A percentile compares a stretch with the other conserved stretches of the same genome.
These are phyloP conservation scores for Noctua comes DNA, from an alignment of 2,888 invertebrate genomes.

Conservation along the genomic window DNA sequence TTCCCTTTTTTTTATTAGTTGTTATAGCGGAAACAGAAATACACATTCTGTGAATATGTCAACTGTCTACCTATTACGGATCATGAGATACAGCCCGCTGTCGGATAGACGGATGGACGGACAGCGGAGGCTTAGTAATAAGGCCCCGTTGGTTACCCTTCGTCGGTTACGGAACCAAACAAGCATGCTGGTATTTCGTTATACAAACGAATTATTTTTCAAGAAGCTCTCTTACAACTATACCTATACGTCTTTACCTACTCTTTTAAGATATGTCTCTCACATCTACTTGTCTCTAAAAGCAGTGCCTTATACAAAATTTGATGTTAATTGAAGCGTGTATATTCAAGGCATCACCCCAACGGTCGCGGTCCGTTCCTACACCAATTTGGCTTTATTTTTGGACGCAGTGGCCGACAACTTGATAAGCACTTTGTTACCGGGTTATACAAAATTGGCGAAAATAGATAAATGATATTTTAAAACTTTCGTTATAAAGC, in stretches of 20 bases:
- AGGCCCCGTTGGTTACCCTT: too few species aligned
- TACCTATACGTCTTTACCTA: neutral
- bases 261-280: neutral
- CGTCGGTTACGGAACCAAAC: too few species aligned
- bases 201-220: too few species aligned
- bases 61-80: too few species aligned
- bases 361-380: conserved; percentile 21
- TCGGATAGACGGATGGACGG: too few species aligned
- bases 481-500: neutral
- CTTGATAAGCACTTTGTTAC: conserved; percentile 19
- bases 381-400: conserved; percentile 52
- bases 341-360: conserved; percentile 29
- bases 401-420: conserved; percentile 37
- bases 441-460: conserved; percentile 17
- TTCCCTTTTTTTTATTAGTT: too few species aligned
- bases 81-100: too few species aligned
- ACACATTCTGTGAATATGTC: too few species aligned
- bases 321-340: conserved; percentile 45
- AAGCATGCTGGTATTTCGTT: too few species aligned
- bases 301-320: conserved; percentile 24
- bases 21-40: too few species aligned
- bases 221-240: neutral
- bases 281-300: neutral
- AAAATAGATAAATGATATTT: neutral
- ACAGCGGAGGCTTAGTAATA: too few species aligned